Evolutionary conservation across 1,140 invertebrate genomes (phyloP).

Genomic region (Danaus melanippus): DNA sequence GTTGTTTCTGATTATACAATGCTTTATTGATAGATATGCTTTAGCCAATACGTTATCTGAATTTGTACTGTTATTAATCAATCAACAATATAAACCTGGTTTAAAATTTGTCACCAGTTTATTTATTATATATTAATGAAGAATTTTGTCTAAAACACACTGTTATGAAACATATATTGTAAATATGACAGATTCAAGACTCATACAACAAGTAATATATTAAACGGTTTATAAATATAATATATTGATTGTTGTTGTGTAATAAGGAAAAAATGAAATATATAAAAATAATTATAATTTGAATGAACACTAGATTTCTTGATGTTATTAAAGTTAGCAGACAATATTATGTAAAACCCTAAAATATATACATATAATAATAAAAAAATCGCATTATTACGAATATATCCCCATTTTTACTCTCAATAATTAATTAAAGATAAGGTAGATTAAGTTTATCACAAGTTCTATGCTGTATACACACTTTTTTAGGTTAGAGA

Average conservation of each 20-base stretch:
- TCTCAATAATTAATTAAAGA: conserved; percentile 8
- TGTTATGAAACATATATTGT: conserved; percentile 31
- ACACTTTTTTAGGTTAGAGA: conserved; percentile 52
- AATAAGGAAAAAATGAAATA: not conserved
- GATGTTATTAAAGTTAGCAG: conserved; percentile 25
- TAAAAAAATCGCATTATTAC: conserved; percentile 17
- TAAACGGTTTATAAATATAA: conserved; percentile 2
- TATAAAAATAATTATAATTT: conserved; percentile 10
- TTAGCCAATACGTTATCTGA: conserved; percentile 59
- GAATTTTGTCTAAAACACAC: too few relatives aligned
- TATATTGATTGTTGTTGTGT: not conserved
- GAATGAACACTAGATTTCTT: conserved; percentile 26
- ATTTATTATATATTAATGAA: too few relatives aligned
- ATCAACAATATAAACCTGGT: too few relatives aligned
- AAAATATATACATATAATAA: conserved; percentile 19
- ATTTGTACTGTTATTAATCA: conserved; percentile 37
- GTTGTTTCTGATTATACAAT: conserved; percentile 60
- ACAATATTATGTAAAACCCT: conserved; percentile 23
- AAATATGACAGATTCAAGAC: conserved; percentile 26
- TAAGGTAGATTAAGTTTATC: conserved; percentile 22
- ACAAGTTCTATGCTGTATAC: conserved; percentile 48
- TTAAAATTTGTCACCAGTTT: too few relatives aligned
- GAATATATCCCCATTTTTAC: conserved; percentile 8
- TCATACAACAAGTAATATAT: conserved; percentile 13
- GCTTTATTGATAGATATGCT: conserved; percentile 65